These are phyloP conservation scores for Ptychoptera albimana DNA, from an alignment of 2,888 invertebrate genomes.

Conservation along the genomic window DNA sequence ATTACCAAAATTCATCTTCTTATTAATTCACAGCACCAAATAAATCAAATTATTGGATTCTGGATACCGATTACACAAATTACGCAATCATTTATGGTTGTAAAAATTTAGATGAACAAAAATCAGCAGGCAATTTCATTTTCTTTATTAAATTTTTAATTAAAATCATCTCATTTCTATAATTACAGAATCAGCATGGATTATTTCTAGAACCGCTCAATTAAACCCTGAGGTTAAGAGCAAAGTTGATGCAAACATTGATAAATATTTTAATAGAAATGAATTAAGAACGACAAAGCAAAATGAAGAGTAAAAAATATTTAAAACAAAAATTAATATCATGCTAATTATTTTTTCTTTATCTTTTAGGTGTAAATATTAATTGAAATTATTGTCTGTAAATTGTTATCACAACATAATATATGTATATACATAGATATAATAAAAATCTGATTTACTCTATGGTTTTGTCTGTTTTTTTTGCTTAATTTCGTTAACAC, in stretches of 20 bases:
- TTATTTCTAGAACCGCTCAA: background rate
- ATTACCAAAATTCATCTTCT: background rate
- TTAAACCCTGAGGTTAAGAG: background rate
- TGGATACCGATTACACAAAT: conserved; percentile 1
- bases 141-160: background rate
- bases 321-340: too few relatives aligned
- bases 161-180: background rate
- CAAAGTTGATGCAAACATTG: background rate
- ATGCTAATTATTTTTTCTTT: too few relatives aligned
- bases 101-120: background rate
- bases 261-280: background rate
- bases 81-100: conserved; percentile 1
- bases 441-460: too few relatives aligned
- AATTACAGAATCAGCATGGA: conserved; percentile 1
- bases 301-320: background rate
- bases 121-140: background rate
- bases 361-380: too few relatives aligned
- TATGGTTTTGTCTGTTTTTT: too few relatives aligned
- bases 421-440: too few relatives aligned
- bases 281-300: background rate
- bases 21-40: background rate
- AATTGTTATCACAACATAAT: too few relatives aligned
- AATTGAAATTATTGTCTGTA: too few relatives aligned
- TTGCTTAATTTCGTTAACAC: too few relatives aligned
- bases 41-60: conserved; percentile 3